Evolutionary conservation across 2,888 invertebrate genomes (phyloP), one percentile per base, ranked within the genome.

Genomic region (Quadroppia sp.): DNA sequence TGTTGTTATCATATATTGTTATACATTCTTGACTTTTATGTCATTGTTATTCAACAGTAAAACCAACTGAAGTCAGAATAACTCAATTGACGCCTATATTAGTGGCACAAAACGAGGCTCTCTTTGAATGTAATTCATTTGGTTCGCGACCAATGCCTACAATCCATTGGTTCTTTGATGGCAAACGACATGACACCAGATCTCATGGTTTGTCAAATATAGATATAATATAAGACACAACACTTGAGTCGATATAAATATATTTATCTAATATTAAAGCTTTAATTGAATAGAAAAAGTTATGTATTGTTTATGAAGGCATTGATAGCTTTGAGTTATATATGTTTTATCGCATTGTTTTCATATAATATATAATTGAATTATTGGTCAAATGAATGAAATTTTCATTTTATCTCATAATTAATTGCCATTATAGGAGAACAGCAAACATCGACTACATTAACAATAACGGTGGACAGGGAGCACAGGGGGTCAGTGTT

Each of bases 111-210:
- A 86, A 90, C 79, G 88, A 88, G 80, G 90, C 92, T 77, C 89
- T 90, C 80, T 86, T 94, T 78, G 89, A 89, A 67, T 94, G 94
- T 81, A 89, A 89, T 81, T 89, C 91, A 0, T 87, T 89, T 71
- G 94, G 94, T 0, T 91, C 93, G 3, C 84, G 92, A 77, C 94
- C 94, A 0, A 89, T 92, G 0, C 92, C 93, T 0, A 86, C 88
- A 80, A 88, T 94, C 17, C 74, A 76, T 69, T 76, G 76, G 74
- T 32, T 71, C 15, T 76, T 76, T 67, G 71, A 74, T 32, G 76
- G 76, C 45, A 45, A 75, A 71, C 64, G 75, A 40, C 69, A 61
- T n/a, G 73, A 71, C 69, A 76, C 73, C n/a, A 71, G 53, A 30
- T 59, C 73, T 25, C 76, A 73, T 40, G 56, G 72, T 71, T 56